Evolutionary conservation across 1,140 invertebrate species (phyloP).

Genomic region (Trichonephila clavata): DNA sequence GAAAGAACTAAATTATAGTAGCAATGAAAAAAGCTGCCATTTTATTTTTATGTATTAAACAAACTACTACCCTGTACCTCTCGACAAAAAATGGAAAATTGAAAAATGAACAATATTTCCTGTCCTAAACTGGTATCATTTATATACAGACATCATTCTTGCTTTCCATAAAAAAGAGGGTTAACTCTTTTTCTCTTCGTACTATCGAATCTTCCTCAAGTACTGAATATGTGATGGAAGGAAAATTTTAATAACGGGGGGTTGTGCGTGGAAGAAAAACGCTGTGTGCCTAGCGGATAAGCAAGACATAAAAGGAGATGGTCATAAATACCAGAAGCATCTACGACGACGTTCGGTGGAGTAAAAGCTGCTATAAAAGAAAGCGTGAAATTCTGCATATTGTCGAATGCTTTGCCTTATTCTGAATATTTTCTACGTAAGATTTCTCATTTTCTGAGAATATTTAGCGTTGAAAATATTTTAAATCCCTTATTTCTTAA

Average conservation of each 20-base stretch:
- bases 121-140: conserved; percentile 11
- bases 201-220: not conserved
- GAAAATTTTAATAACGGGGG: conserved; percentile 12
- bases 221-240: not conserved
- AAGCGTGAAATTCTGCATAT: not conserved
- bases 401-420: too few relatives aligned
- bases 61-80: not conserved
- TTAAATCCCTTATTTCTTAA: too few relatives aligned
- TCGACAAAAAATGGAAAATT: not conserved
- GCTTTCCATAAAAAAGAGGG: not conserved
- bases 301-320: conserved; percentile 2
- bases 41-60: not conserved
- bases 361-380: not conserved
- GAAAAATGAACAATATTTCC: conserved; percentile 12
- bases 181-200: not conserved
- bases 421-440: too few relatives aligned
- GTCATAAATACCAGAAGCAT: conserved; percentile 11
- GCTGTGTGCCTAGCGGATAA: not conserved
- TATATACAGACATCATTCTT: not conserved
- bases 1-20: too few relatives aligned
- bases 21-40: too few relatives aligned
- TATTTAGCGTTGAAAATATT: too few relatives aligned
- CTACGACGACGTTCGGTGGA: not conserved
- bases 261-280: not conserved
- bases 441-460: too few relatives aligned